Base-by-base conservation (phyloP, 2,888 invertebrate genomes). In the Eulithis prunata region DNA sequence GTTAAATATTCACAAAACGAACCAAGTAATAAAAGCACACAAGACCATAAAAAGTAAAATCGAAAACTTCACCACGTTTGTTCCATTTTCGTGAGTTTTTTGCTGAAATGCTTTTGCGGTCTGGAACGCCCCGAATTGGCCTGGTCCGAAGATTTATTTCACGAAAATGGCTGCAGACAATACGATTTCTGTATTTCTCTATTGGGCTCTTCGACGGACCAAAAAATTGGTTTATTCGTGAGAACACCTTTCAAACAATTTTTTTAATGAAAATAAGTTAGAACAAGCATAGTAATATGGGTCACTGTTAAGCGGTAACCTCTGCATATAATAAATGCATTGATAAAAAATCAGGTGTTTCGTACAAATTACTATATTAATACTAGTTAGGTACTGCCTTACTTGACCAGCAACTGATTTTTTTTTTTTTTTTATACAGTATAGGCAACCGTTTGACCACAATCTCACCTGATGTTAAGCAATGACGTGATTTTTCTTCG, bases 71-170 rank as follows among this genome's bases (percentile, higher is more conserved):
- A 66, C 67, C 52, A 36, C 68, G 57, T 55, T 60, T 58, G 62
- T 63, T 64, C 64, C 41, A 62, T 54, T 61, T 60, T 28, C 36
- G 54, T 55, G 51, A 62, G 51, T 58, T 61, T 68, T 68, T 62
- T 61, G 49, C 38, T 54, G 70, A 68, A 73, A 70, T 64, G 68
- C 70, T 62, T 69, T 62, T 71, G 73, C 67, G 69, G 70, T 71
- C 64, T 57, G 60, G 53, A 66, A 47, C 64, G 64, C 66, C 66
- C 66, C 75, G 76, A 78, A 78, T 80, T 79, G 78, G 77, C 80
- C 78, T 71, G 71, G 77, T 69, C 76, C 53, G 74, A 77, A 81
- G 83, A 83, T 83, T 83, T 83, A 83, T 83, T 74, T 69, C 73
- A 74, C 66, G 71, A 76, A 76, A 64, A 81, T 77, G 77, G 77